Base-by-base conservation (phyloP, 2,797 vertebrate species). In the Eidolon dupreanum region DNA sequence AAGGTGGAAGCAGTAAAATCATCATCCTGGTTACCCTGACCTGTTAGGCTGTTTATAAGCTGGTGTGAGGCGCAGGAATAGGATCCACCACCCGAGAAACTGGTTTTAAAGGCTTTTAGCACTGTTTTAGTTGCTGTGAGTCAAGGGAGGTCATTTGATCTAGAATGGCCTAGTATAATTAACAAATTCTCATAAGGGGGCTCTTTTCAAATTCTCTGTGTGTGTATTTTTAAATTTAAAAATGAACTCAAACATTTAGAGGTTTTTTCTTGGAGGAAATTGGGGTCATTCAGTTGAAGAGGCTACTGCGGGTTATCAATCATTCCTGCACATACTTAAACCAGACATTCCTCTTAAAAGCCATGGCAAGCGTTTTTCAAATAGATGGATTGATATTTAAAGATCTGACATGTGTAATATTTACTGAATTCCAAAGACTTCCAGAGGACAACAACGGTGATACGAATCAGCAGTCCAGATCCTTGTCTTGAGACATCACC, bases 261-360 rank as follows among this genome's bases (percentile, higher is more conserved):
- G 11, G 11, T 46, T 38, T 65, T 82, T 81, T 19, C 16, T 3
- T 2, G 36, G 9, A 2, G 5, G 57, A 17, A 6, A 6, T 8
- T 26, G 17, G 28, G 19, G 1, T 73, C 9, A 3, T 19, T 59
- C 11, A 2, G 5, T 5, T 8, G 20, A n/a, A 31, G 20, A 26
- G 11, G 46, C n/a, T 20, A 3, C 53, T 13, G 24, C 1, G 11
- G 36, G 12, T 17, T n/a, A 31, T 3, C 2, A 1, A 16, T 12
- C 6, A 6, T 43, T 9, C 41, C 20, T 15, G 9, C 0, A 0
- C 1, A 3, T 22, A 0, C 13, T 4, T 4, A 53, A 71, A 31
- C 19, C 16, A 38, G 31, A 20, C 31, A 24, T 0, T 0, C 4
- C 55, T 63, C 61, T 70, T 31, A 13, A 85, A 94, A 55, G 26